Evolutionary conservation across 2,888 invertebrate genomes (phyloP).

Genomic region (Andrena marginata): DNA sequence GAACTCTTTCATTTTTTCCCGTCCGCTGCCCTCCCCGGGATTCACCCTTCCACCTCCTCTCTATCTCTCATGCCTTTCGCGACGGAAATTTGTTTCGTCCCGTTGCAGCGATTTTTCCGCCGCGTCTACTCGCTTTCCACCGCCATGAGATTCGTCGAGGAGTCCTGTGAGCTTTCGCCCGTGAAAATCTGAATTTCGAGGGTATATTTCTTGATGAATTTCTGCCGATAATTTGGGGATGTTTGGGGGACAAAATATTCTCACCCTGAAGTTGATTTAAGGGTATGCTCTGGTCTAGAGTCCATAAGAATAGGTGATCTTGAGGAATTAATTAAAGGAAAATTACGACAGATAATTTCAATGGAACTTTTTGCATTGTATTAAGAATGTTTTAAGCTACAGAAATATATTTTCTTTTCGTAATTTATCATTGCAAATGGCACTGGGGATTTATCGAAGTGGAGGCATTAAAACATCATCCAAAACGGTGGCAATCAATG

Average conservation of each 20-base stretch:
- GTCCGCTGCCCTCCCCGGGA: neutral
- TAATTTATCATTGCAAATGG: no score
- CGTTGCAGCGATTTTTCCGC: constrained; percentile 35
- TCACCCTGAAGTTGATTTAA: neutral
- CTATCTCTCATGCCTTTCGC: constrained; percentile 5
- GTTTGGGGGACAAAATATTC: neutral
- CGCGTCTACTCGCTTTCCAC: neutral
- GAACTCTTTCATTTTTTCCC: constrained; percentile 49
- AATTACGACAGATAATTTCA: no score
- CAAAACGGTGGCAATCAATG: no score
- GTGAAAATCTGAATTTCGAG: neutral
- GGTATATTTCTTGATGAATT: neutral
- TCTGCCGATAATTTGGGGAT: neutral
- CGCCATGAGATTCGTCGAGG: neutral
- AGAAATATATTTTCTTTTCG: no score
- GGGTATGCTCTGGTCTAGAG: no score
- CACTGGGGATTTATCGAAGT: no score
- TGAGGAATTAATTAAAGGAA: no score
- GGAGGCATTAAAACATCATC: no score
- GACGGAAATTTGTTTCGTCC: constrained; percentile 52
- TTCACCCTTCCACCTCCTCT: neutral
- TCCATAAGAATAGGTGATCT: no score
- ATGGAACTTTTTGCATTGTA: no score
- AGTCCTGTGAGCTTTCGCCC: neutral
- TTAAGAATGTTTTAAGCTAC: no score